A percentile compares a stretch with the other conserved stretches of the same genome.
These are phyloP conservation scores for Phalanger gymnotis DNA, from an alignment of 2,797 vertebrate species.

Conservation along the genomic window DNA sequence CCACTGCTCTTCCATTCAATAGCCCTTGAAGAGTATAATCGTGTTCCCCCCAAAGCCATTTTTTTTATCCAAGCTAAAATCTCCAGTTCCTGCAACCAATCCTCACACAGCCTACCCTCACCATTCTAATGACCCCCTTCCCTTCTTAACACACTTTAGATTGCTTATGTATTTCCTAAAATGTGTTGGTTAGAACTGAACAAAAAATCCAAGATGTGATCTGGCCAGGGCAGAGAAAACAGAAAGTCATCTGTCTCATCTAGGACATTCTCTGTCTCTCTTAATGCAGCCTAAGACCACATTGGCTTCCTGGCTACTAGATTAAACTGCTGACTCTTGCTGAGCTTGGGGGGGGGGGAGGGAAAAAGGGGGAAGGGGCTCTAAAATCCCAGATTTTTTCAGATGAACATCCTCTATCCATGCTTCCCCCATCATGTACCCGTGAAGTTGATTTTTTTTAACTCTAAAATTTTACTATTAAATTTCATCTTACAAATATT, in stretches of 20 bases:
- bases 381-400: not conserved
- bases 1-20: not conserved
- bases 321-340: not conserved
- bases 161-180: not conserved
- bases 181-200: not conserved
- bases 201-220: not conserved
- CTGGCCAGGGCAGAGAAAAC: not conserved
- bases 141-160: not conserved
- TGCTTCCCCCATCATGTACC: not conserved
- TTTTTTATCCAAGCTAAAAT: not conserved
- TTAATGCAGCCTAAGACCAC: not conserved
- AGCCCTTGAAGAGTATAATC: not conserved
- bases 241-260: not conserved
- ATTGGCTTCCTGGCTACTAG: not conserved
- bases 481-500: not conserved
- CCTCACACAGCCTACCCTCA: not conserved
- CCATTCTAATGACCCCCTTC: not conserved
- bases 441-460: not conserved
- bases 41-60: not conserved
- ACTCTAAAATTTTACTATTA: not conserved
- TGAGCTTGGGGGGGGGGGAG: not conserved
- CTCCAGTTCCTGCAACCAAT: not conserved
- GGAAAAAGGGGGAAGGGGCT: too few relatives aligned
- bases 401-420: not conserved
- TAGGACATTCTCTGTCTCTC: not conserved